Evolutionary conservation across 2,888 invertebrate species (phyloP), one percentile per base, ranked within the genome.

Genomic region (Dryobota labecula): DNA sequence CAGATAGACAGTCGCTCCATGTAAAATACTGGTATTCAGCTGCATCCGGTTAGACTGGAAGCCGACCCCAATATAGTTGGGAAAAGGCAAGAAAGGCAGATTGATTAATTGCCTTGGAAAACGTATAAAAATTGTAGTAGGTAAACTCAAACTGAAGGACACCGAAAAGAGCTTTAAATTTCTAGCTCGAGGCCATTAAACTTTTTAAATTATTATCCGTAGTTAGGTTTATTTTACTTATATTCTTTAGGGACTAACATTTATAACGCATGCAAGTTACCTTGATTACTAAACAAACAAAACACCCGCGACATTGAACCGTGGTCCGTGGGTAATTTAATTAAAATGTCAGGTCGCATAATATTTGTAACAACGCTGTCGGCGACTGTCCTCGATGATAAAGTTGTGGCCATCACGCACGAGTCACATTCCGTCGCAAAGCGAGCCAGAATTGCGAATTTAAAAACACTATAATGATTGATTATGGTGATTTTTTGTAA

Each of bases 331-430:
- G 8, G 63, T 68, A 81, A 78, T 81, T 81, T 69, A 78, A 81
- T 78, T 78, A 78, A 78, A 70, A 81, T 63, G 62, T 51, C 58
- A 76, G 47, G 36, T 65, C 54, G 15, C 20, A 61, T 65, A 60
- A 20, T 57, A 67, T 66, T 73, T 54, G 45, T 61, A 82, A 41
- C 71, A 73, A 73, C 87, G 84, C 65, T 86, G 84, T 68, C 36
- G 53, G 30, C 49, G 76, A 78, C 36, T 83, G 86, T 87, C 78
- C 87, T 36, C 79, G 69, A 82, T 87, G 86, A 90, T 88, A 86
- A 83, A 90, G 80, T 83, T 78, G 70, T 70, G 38, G 43, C 67
- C 78, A 86, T 89, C 91, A 91, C 90, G 91, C 90, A 84, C 82
- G 74, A 62, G 71, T 58, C 64, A 75, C 70, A 69, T 78, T 77